Conservation (phyloP, 2,797 vertebrate species). For the Danio kyathit region DNA sequence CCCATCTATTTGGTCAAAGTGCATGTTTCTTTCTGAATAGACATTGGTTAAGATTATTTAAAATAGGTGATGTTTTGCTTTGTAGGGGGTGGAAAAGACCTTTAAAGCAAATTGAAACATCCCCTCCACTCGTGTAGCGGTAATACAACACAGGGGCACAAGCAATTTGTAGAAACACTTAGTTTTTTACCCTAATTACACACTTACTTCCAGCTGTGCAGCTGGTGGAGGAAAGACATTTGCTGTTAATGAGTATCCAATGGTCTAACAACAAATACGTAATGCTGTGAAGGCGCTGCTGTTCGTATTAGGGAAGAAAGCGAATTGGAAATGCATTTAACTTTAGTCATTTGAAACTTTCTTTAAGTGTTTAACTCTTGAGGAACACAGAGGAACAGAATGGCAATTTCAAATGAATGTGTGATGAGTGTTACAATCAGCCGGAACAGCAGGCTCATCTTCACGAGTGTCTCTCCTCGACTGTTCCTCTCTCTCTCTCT, state of each 20-base stretch:
- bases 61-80: conserved; percentile 15
- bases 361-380: conserved; percentile 47
- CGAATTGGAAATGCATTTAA: conserved; percentile 58
- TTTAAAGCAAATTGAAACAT: conserved; percentile 60
- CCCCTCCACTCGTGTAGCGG: conserved; percentile 48
- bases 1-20: conserved; percentile 40
- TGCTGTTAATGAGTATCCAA: conserved; percentile 67
- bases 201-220: conserved; percentile 63
- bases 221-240: conserved; percentile 64
- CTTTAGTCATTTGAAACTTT: conserved; percentile 63
- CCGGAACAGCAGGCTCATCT: conserved; percentile 46
- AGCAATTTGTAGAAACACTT: conserved; percentile 66
- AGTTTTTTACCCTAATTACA: conserved; percentile 66
- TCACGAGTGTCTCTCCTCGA: conserved; percentile 26
- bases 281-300: conserved; percentile 45
- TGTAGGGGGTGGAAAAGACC: conserved; percentile 39
- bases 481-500: conserved; percentile 23
- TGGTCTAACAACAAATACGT: conserved; percentile 59
- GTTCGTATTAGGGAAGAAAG: conserved; percentile 48
- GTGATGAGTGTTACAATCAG: conserved; percentile 55
- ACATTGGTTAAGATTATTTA: conserved; percentile 10
- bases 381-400: conserved; percentile 9
- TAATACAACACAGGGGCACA: conserved; percentile 50
- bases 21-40: conserved; percentile 29
- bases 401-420: conserved; percentile 42